Evolutionary conservation across 2,888 invertebrate species (phyloP).

Genomic region (Labia minor): DNA sequence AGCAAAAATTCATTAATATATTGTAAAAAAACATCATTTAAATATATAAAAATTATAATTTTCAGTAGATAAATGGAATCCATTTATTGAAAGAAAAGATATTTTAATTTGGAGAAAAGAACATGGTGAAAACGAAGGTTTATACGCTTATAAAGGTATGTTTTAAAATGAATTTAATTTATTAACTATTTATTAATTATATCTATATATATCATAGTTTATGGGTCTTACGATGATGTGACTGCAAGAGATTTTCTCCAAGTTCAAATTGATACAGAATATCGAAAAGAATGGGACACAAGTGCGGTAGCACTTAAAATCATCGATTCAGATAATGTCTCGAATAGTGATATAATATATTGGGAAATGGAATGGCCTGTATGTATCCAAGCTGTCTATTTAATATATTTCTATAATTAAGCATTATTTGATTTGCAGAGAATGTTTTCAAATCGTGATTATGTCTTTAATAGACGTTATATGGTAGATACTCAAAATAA

Average conservation of each 20-base stretch:
- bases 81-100: constrained; percentile 67
- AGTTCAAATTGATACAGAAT: constrained; percentile 69
- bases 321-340: constrained; percentile 52
- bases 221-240: constrained; percentile 69
- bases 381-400: constrained; percentile 32
- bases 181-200: not conserved
- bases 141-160: constrained; percentile 66
- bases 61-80: constrained; percentile 52
- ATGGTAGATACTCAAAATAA: constrained; percentile 44
- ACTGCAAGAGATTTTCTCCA: constrained; percentile 67
- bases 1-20: no score
- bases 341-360: constrained; percentile 62
- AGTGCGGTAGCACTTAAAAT: constrained; percentile 61
- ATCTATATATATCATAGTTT: constrained; percentile 43
- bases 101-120: constrained; percentile 71
- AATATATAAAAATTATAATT: no score
- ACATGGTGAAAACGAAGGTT: constrained; percentile 45
- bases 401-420: constrained; percentile 14
- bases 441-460: constrained; percentile 75
- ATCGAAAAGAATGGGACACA: constrained; percentile 68
- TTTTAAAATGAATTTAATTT: not conserved
- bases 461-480: constrained; percentile 67
- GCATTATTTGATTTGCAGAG: constrained; percentile 42
- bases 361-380: constrained; percentile 88
- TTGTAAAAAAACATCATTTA: no score